Base-by-base conservation (phyloP, 2,113 vertebrate genomes). In the Chamaea fasciata region DNA sequence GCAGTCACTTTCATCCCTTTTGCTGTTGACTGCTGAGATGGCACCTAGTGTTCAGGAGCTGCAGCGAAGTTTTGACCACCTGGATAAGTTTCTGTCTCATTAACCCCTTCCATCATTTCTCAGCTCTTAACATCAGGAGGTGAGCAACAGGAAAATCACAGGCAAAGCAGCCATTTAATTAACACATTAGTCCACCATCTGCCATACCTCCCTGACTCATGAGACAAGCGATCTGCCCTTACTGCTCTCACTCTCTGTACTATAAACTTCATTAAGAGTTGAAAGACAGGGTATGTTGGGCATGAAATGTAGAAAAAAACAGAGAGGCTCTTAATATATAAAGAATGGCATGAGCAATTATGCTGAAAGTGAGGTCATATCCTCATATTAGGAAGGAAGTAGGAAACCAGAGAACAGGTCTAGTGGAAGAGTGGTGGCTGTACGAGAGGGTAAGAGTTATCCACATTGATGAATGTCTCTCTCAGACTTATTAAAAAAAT, bases 81-180 rank as follows among this genome's bases (percentile, higher is more conserved):
- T 86, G 90, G 50, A 28, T 14, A 62, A 77, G 27, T 83, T 94
- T 85, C 59, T 93, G n/a, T 93, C 46, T 94, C 82, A 88, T 92
- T 90, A 94, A 86, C 75, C 79, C 75, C 50, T 96, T 96, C 55
- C 50, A 42, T 90, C 90, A 50, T 88, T 83, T 83, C 57, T 88
- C 59, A 88, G 15, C 22, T 80, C 22, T 83, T 88, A 80, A 37
- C 67, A 77, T 71, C 63, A 86, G 71, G 79, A 92, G 63, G 53
- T 69, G 28, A 93, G 49, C 33, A 90, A 80, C 19, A 56, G 57
- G 57, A 93, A 83, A 87, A 65, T 83, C 53, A 53, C 28, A 83
- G 57, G 46, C 63, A 92, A 93, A 88, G 37, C 52, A 81, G 41
- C 15, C 74, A 92, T 93, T 90, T 95, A 91, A 92, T 96, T 94